phyloP scores from a whole-genome alignment of 2,113 vertebrate genomes.

The Sceloporus tristichus region DNA sequence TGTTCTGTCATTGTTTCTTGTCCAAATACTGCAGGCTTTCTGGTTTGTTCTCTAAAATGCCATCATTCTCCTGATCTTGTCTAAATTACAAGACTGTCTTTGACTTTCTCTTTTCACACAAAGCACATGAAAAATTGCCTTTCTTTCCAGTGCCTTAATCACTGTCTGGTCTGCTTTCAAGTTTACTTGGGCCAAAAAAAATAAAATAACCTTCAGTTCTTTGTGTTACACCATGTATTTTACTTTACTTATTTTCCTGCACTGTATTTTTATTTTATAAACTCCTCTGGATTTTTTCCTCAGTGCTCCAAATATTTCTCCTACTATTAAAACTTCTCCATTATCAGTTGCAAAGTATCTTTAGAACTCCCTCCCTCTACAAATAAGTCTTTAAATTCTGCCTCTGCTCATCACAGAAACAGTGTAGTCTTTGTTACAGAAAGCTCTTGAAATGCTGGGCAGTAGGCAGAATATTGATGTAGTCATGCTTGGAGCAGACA shows the following conservation, averaged over 20 bases:
- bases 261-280: background rate
- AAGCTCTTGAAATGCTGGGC: no score
- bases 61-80: conserved; percentile 13
- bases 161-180: conserved; percentile 28
- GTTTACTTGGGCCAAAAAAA: background rate
- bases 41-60: background rate
- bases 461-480: background rate
- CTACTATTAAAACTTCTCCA: background rate
- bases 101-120: background rate
- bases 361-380: background rate
- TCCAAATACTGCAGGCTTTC: background rate
- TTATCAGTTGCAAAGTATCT: background rate
- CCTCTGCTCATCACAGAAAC: background rate
- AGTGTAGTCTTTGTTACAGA: background rate
- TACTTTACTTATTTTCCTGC: background rate
- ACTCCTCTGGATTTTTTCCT: background rate
- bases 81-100: conserved; percentile 8
- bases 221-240: conserved; percentile 1
- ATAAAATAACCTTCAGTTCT: background rate
- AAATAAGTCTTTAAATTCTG: background rate
- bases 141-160: background rate
- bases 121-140: conserved; percentile 24
- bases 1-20: background rate
- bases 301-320: background rate
- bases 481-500: background rate